Conservation (phyloP, 2,113 vertebrate species). For the Bucco capensis region DNA sequence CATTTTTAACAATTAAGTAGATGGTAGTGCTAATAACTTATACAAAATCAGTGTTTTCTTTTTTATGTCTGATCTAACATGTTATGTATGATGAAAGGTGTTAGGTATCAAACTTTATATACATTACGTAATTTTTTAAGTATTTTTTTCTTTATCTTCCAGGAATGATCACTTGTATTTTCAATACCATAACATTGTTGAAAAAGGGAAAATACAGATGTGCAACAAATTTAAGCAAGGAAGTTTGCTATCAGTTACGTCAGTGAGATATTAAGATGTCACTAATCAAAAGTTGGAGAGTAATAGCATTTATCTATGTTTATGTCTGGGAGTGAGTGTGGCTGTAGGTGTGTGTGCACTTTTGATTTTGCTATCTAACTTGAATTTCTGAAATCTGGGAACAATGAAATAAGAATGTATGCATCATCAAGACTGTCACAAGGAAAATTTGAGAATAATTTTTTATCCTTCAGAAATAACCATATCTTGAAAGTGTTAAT, state of each 20-base stretch:
- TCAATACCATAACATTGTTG: not conserved
- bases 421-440: not conserved
- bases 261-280: not conserved
- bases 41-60: not conserved
- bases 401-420: not conserved
- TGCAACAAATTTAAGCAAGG: not conserved
- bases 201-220: not conserved
- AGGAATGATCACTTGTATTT: not conserved
- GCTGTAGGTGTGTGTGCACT: accelerated
- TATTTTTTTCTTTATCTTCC: not conserved
- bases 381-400: not conserved
- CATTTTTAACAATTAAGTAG: not conserved
- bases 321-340: not conserved
- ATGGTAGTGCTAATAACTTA: accelerated
- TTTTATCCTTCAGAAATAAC: not conserved
- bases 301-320: not conserved
- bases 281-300: not conserved
- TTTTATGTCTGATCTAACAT: not conserved
- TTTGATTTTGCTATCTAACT: not conserved
- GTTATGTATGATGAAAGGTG: not conserved
- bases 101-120: not conserved
- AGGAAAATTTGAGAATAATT: not conserved
- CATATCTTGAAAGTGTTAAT: not conserved
- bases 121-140: not conserved
- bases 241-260: not conserved